A percentile compares a stretch with the other conserved stretches of the same genome.
Conservation (phyloP, 2,888 invertebrate species). For the Hypercompe scribonia region DNA sequence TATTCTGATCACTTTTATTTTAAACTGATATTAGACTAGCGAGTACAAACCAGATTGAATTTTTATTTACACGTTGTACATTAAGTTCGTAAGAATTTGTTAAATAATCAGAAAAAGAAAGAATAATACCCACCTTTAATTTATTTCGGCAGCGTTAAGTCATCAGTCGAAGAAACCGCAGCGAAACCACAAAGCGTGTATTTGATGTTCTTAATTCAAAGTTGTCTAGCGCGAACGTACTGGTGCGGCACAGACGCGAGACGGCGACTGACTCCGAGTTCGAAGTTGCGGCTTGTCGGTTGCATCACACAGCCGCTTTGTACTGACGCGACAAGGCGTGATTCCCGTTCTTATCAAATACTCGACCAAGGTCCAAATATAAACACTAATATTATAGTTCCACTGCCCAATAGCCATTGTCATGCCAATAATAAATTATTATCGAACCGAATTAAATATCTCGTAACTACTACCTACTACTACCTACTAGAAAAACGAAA, state of each 20-base stretch:
- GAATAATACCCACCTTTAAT: slow-evolving; percentile 41
- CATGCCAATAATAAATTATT: slow-evolving; percentile 30
- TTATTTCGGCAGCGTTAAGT: slow-evolving; percentile 23
- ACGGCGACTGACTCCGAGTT: slow-evolving; percentile 46
- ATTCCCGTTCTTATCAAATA: slow-evolving; percentile 66
- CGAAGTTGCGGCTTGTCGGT: slow-evolving; percentile 35
- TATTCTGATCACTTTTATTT: background rate
- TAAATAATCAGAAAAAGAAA: background rate
- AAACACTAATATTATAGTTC: slow-evolving; percentile 46
- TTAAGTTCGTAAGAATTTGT: background rate
- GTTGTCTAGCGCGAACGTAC: slow-evolving; percentile 31
- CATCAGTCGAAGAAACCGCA: slow-evolving; percentile 30
- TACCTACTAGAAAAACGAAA: background rate
- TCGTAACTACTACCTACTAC: slow-evolving; percentile 22
- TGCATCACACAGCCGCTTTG: slow-evolving; percentile 47
- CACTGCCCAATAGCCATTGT: slow-evolving; percentile 34
- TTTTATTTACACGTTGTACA: background rate
- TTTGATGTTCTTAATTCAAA: slow-evolving; percentile 29
- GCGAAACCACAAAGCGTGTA: slow-evolving; percentile 18
- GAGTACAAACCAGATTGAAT: background rate
- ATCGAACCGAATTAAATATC: slow-evolving; percentile 32
- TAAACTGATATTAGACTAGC: background rate
- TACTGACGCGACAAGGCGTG: slow-evolving; percentile 43
- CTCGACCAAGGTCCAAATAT: slow-evolving; percentile 74
- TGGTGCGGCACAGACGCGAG: slow-evolving; percentile 39